These are phyloP conservation scores for Acromyrmex echinatior DNA, from an alignment of 1,140 invertebrate species.

Conservation along the genomic window DNA sequence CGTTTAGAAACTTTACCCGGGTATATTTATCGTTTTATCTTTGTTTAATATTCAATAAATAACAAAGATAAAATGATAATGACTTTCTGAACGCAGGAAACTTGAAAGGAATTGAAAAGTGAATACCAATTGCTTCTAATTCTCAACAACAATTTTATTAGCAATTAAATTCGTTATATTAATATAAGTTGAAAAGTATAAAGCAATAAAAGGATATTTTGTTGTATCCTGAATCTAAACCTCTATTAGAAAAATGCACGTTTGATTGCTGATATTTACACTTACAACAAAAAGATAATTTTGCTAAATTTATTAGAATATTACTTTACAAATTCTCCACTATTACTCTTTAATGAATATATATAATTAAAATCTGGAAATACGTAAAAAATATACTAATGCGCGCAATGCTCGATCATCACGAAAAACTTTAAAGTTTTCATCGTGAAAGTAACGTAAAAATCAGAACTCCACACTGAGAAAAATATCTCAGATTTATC, in stretches of 20 bases:
- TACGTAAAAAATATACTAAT: constrained; percentile 56
- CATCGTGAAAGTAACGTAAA: constrained; percentile 2
- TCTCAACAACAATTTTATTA: constrained; percentile 72
- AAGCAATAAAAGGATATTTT: constrained; percentile 62
- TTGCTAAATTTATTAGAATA: constrained; percentile 67
- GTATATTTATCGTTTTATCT: too few species aligned
- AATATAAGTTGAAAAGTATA: constrained; percentile 69
- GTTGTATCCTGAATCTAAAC: constrained; percentile 66
- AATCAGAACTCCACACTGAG: constrained; percentile 51
- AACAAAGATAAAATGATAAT: too few species aligned
- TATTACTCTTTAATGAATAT: constrained; percentile 58
- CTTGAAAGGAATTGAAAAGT: constrained; percentile 68
- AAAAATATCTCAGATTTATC: constrained; percentile 58
- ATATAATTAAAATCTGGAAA: constrained; percentile 63
- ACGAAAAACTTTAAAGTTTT: constrained; percentile 33
- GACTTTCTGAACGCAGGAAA: neutral
- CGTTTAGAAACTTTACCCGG: too few species aligned
- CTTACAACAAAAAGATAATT: constrained; percentile 63
- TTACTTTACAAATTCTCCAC: constrained; percentile 64
- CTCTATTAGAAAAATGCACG: constrained; percentile 62
- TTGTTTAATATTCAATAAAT: too few species aligned
- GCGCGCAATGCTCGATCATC: constrained; percentile 10
- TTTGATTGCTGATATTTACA: constrained; percentile 48
- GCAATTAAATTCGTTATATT: constrained; percentile 66
- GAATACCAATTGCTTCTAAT: constrained; percentile 65